phyloP scores from a whole-genome alignment of 1,140 invertebrate genomes.

The Trachelipus rathkii region DNA sequence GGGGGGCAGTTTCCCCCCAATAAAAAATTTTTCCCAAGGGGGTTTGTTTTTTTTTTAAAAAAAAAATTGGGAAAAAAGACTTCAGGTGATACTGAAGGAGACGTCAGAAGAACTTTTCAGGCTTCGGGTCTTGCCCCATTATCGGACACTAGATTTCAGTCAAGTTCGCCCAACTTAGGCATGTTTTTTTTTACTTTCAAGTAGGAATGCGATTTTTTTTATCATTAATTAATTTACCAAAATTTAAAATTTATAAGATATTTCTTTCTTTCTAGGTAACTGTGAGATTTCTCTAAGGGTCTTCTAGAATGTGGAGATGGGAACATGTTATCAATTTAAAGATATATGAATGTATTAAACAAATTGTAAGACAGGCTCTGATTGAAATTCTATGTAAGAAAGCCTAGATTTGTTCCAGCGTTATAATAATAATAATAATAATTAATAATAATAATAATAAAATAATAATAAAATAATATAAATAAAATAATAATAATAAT shows the following conservation, averaged over 20 bases:
- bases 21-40: too few relatives aligned
- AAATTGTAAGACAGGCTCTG: constrained; percentile 52
- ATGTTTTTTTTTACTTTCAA: not conserved
- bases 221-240: too few relatives aligned
- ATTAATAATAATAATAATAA: too few relatives aligned
- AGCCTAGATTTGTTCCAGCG: too few relatives aligned
- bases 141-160: not conserved
- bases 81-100: not conserved
- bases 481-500: too few relatives aligned
- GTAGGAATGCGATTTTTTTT: too few relatives aligned
- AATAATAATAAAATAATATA: too few relatives aligned
- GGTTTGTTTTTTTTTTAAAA: too few relatives aligned
- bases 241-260: too few relatives aligned
- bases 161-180: not conserved
- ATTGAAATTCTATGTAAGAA: constrained; percentile 47
- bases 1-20: too few relatives aligned
- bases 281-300: constrained; percentile 28
- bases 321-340: constrained; percentile 47
- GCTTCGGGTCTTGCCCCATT: not conserved
- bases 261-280: not conserved
- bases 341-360: constrained; percentile 49
- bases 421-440: too few relatives aligned
- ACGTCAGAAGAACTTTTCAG: not conserved
- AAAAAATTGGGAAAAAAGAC: too few relatives aligned
- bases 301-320: constrained; percentile 36